Evolutionary conservation across 1,140 invertebrate species (phyloP).

Genomic region (Bilobella aurantiaca): DNA sequence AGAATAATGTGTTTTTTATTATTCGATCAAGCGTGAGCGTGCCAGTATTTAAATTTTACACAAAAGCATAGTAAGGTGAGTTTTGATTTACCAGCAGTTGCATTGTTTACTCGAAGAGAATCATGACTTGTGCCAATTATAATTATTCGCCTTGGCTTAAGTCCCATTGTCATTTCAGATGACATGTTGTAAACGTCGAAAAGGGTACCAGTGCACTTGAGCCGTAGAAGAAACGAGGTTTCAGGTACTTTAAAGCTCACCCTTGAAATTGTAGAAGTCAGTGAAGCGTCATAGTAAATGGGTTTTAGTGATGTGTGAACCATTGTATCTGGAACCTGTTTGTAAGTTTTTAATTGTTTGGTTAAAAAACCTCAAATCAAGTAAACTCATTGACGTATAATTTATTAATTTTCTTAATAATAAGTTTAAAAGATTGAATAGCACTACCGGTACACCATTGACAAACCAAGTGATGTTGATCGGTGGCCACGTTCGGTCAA

Average conservation of each 20-base stretch:
- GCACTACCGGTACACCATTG: slow-evolving; percentile 30
- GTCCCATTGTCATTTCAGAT: slow-evolving; percentile 43
- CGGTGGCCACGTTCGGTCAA: slow-evolving; percentile 25
- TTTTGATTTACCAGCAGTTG: slow-evolving; percentile 7
- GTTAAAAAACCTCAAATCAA: no score
- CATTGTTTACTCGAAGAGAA: background rate
- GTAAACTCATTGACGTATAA: background rate
- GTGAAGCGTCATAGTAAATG: background rate
- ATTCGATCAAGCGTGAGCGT: no score
- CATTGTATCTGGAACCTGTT: background rate
- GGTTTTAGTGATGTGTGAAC: background rate
- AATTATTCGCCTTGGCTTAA: background rate
- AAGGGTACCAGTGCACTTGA: slow-evolving; percentile 18
- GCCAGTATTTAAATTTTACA: no score
- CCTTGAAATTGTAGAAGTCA: slow-evolving; percentile 9
- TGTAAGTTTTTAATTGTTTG: background rate
- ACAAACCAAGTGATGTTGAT: slow-evolving; percentile 35
- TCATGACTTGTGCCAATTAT: slow-evolving; percentile 10
- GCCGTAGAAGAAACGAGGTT: background rate
- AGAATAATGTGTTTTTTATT: no score
- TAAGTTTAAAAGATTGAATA: no score
- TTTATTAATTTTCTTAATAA: background rate
- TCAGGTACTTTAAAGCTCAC: slow-evolving; percentile 12
- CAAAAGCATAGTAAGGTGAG: no score
- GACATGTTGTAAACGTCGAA: slow-evolving; percentile 16